Conservation (phyloP, 2,888 invertebrate genomes). For the Listrodromus nycthemerus region DNA sequence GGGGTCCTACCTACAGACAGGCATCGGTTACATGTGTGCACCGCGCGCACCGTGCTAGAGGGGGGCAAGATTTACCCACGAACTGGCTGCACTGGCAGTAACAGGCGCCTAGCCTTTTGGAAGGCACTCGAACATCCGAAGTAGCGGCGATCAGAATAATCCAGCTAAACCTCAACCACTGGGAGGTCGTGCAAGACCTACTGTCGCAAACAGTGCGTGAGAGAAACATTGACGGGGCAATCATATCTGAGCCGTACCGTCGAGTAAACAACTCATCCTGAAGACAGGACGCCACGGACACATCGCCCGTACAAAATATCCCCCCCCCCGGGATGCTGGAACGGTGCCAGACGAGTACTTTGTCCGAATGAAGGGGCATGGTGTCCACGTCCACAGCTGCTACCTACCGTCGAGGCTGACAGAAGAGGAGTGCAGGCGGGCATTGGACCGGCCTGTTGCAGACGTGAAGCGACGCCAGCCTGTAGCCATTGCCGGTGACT, state of each 20-base stretch:
- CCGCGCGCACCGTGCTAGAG: too few relatives aligned
- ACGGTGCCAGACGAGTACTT: too few relatives aligned
- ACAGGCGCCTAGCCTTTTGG: too few relatives aligned
- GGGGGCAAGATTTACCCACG: too few relatives aligned
- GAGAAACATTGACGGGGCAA: slow-evolving; percentile 31
- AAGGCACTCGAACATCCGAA: slow-evolving; percentile 30
- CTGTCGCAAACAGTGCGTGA: slow-evolving; percentile 54
- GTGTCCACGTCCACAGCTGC: slow-evolving; percentile 60
- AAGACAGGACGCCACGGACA: slow-evolving; percentile 61
- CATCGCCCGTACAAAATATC: slow-evolving; percentile 58
- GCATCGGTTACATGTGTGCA: too few relatives aligned
- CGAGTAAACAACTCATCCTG: slow-evolving; percentile 56
- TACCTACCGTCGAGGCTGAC: slow-evolving; percentile 61
- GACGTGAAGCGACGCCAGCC: slow-evolving; percentile 51
- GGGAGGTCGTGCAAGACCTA: slow-evolving; percentile 63
- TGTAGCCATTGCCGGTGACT: slow-evolving; percentile 68
- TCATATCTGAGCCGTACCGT: slow-evolving; percentile 66
- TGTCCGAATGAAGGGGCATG: slow-evolving; percentile 53
- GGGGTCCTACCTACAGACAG: too few relatives aligned
- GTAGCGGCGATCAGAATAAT: slow-evolving; percentile 62
- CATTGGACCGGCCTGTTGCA: slow-evolving; percentile 60
- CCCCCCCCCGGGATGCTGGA: too few relatives aligned
- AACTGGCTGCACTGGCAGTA: too few relatives aligned
- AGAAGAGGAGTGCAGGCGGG: slow-evolving; percentile 42
- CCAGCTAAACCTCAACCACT: slow-evolving; percentile 70